These are phyloP conservation scores for Mallateleia sp. DNA, from an alignment of 2,888 invertebrate species.

Conservation along the genomic window DNA sequence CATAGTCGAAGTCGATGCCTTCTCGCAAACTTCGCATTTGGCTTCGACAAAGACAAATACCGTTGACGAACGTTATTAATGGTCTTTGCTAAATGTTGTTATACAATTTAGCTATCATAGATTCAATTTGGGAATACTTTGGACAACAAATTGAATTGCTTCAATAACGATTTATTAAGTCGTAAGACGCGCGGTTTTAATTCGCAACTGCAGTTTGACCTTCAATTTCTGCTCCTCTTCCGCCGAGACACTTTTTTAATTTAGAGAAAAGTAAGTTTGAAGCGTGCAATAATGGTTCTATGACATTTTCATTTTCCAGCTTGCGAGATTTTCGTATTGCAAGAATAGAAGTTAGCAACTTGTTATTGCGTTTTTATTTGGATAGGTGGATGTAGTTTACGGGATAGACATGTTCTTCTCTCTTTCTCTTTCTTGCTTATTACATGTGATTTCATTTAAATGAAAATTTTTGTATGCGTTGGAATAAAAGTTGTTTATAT, in stretches of 20 bases:
- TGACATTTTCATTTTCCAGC: conserved; percentile 45
- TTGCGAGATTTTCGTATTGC: conserved; percentile 41
- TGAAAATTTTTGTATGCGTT: no score
- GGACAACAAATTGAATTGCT: not conserved
- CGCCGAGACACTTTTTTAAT: conserved; percentile 13
- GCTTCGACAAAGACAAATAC: conserved; percentile 61
- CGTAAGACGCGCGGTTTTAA: not conserved
- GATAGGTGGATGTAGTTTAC: conserved; percentile 21
- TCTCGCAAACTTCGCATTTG: conserved; percentile 60
- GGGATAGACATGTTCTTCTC: not conserved
- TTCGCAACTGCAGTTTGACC: not conserved
- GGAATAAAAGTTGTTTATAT: no score
- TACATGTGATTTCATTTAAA: conserved; percentile 4
- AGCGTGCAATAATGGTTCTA: not conserved
- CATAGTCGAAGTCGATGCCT: conserved; percentile 46
- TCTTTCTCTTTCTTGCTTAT: conserved; percentile 30
- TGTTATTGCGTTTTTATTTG: conserved; percentile 32
- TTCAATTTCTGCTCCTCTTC: not conserved
- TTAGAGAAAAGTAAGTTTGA: conserved; percentile 20
- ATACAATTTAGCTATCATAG: conserved; percentile 32
- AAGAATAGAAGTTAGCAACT: conserved; percentile 52
- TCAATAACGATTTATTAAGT: not conserved
- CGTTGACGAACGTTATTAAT: conserved; percentile 65
- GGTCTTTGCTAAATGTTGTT: conserved; percentile 43
- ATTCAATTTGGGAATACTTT: not conserved